phyloP scores from a whole-genome alignment of 2,888 invertebrate species.

The Thereva unica region DNA sequence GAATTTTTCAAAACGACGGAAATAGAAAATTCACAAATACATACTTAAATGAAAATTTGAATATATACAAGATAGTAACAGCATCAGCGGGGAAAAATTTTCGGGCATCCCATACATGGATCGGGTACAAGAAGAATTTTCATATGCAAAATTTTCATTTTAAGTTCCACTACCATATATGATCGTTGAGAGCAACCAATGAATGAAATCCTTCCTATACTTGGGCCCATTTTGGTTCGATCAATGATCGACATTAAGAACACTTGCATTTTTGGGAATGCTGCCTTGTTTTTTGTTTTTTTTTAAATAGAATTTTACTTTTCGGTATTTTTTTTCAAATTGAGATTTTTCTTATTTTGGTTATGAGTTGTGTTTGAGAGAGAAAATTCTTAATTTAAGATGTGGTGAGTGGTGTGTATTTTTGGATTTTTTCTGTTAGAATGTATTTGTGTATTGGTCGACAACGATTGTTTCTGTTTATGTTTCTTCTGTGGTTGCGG shows the following conservation, averaged over 20 bases:
- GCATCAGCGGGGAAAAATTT: slow-evolving; percentile 33
- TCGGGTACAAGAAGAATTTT: slow-evolving; percentile 32
- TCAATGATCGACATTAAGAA: background rate
- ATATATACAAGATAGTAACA: slow-evolving; percentile 6
- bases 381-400: slow-evolving; percentile 2
- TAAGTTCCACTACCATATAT: slow-evolving; percentile 43
- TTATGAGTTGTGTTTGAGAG: slow-evolving; percentile 21
- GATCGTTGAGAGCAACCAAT: slow-evolving; percentile 35
- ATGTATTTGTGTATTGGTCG: slow-evolving; percentile 9
- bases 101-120: slow-evolving; percentile 43
- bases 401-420: slow-evolving; percentile 28
- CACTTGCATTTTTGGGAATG: background rate
- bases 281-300: slow-evolving; percentile 10
- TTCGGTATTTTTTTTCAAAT: slow-evolving; percentile 2
- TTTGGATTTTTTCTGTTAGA: slow-evolving; percentile 16
- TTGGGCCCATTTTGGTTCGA: background rate
- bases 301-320: background rate
- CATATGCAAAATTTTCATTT: slow-evolving; percentile 39
- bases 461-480: slow-evolving; percentile 28
- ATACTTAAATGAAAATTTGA: slow-evolving; percentile 5
- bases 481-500: slow-evolving; percentile 6
- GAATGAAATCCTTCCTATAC: slow-evolving; percentile 17
- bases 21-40: slow-evolving; percentile 39
- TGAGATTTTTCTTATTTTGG: slow-evolving; percentile 29
- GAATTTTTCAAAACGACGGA: slow-evolving; percentile 39